Percentiles rank a stretch among this genome's conserved stretches.
phyloP scores from a whole-genome alignment of 1,140 invertebrate genomes.

The Drosophila orosa region DNA sequence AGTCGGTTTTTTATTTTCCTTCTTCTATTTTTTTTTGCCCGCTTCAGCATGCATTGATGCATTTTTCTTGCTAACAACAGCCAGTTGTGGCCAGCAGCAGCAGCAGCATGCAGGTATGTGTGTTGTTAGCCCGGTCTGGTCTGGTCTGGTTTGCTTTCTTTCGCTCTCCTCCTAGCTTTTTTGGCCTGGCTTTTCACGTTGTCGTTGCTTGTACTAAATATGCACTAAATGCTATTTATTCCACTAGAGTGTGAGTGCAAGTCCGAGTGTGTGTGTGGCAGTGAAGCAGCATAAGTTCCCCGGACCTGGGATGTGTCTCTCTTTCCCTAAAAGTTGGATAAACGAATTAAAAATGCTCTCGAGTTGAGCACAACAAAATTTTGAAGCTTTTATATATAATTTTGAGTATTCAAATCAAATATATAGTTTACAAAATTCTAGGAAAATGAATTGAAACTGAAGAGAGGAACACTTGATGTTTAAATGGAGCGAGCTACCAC shows the following conservation, averaged over 20 bases:
- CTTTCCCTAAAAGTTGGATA: slow-evolving; percentile 14
- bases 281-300: slow-evolving; percentile 31
- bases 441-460: neutral
- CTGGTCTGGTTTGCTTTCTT: slow-evolving; percentile 45
- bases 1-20: slow-evolving; percentile 5
- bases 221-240: slow-evolving; percentile 80
- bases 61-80: slow-evolving; percentile 79
- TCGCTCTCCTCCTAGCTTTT: slow-evolving; percentile 40
- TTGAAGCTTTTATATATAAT: neutral
- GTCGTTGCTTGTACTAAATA: slow-evolving; percentile 68
- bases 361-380: neutral
- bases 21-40: slow-evolving; percentile 19
- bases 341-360: slow-evolving; percentile 36
- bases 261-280: slow-evolving; percentile 12
- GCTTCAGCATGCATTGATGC: slow-evolving; percentile 74
- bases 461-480: neutral
- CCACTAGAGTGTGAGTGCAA: slow-evolving; percentile 18
- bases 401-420: neutral
- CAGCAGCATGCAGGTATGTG: slow-evolving; percentile 57
- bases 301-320: slow-evolving; percentile 13
- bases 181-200: slow-evolving; percentile 65
- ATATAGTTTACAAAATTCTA: neutral
- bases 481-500: neutral
- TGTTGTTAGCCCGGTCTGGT: slow-evolving; percentile 37
- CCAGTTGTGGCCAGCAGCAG: slow-evolving; percentile 12